Percentiles rank a stretch among this genome's conserved stretches.
These are phyloP conservation scores for Helicoverpa assulta DNA, from an alignment of 2,888 invertebrate species.

Conservation along the genomic window DNA sequence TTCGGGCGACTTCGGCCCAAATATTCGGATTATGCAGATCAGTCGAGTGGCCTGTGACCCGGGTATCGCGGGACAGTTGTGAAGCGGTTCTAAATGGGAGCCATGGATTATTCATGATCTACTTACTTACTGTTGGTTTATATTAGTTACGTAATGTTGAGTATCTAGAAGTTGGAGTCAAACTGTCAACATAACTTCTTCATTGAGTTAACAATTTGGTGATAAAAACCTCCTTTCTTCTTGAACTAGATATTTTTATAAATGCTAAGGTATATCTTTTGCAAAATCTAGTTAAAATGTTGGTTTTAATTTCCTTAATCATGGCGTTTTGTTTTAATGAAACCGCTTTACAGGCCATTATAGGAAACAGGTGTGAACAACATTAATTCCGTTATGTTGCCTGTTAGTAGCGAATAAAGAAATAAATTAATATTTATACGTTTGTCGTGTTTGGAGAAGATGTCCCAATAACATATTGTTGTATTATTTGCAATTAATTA, in stretches of 20 bases:
- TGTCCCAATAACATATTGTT: constrained; percentile 9
- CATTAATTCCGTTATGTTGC: neutral
- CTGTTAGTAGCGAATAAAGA: neutral
- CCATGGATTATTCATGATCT: constrained; percentile 36
- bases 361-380: neutral
- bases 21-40: constrained; percentile 65
- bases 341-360: neutral
- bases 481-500: constrained; percentile 50
- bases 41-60: constrained; percentile 51
- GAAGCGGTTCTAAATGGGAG: constrained; percentile 25
- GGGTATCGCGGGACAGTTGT: neutral
- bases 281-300: no score
- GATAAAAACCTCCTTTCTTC: no score
- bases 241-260: no score
- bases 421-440: neutral
- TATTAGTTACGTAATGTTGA: constrained; percentile 26
- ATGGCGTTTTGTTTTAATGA: neutral
- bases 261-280: no score
- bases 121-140: constrained; percentile 23
- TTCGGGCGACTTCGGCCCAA: constrained; percentile 39
- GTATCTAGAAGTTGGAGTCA: no score
- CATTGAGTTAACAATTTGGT: no score
- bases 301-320: no score
- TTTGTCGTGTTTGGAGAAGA: neutral
- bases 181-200: no score